A percentile compares a stretch with the other conserved stretches of the same genome.
Conservation (phyloP, 2,113 vertebrate species). For the Callipepla californica region DNA sequence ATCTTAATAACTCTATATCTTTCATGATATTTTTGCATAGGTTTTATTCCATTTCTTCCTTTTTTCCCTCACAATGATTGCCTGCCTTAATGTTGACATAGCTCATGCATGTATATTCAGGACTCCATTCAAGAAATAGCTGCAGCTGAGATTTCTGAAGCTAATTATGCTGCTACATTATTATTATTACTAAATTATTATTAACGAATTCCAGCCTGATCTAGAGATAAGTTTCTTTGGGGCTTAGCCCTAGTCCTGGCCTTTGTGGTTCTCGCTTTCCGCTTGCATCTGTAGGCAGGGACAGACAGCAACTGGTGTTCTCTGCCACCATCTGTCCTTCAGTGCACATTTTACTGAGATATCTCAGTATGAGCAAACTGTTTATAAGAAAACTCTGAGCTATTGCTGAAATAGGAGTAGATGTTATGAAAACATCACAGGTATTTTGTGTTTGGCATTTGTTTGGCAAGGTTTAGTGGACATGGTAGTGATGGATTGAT, state of each 20-base stretch:
- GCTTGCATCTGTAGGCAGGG: neutral
- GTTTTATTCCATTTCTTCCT: neutral
- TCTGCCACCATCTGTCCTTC: neutral
- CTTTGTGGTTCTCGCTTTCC: neutral
- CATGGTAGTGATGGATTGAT: too few relatives aligned
- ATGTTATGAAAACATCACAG: neutral
- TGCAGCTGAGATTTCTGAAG: neutral
- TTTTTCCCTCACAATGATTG: neutral
- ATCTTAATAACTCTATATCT: too few relatives aligned
- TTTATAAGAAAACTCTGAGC: neutral
- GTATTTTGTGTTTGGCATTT: neutral
- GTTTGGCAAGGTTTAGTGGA: neutral
- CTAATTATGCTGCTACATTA: neutral
- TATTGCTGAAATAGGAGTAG: neutral
- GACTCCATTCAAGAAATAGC: neutral
- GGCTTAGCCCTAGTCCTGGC: neutral
- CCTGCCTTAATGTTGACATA: neutral
- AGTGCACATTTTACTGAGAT: neutral
- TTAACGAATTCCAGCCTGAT: neutral
- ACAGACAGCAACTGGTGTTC: neutral
- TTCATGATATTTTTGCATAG: neutral
- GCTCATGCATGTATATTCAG: neutral
- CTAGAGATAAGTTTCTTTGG: neutral
- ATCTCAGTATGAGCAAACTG: neutral
- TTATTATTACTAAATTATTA: too few relatives aligned